A percentile compares a stretch with the other conserved stretches of the same genome.
These are phyloP conservation scores for Ericerus pela DNA, from an alignment of 1,140 invertebrate species.

Conservation along the genomic window DNA sequence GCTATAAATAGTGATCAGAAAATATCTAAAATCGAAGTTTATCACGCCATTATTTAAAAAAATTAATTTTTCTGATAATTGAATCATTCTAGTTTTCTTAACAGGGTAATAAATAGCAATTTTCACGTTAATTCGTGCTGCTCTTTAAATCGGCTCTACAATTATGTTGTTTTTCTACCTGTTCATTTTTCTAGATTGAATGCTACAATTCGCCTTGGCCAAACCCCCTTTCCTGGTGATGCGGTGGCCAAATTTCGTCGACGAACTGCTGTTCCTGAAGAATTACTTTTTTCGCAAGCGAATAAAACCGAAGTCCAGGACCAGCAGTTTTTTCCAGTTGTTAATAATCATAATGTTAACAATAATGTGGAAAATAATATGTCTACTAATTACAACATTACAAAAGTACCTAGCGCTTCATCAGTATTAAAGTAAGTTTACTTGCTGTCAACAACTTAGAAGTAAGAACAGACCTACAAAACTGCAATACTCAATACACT, in stretches of 20 bases:
- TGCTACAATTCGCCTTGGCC: neutral
- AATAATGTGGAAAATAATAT: neutral
- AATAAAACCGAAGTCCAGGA: neutral
- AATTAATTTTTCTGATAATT: too few relatives aligned
- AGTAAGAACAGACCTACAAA: too few relatives aligned
- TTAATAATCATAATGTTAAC: slow-evolving; percentile 4
- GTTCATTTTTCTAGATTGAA: neutral
- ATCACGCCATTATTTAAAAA: too few relatives aligned
- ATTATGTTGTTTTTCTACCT: too few relatives aligned
- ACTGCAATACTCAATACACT: too few relatives aligned
- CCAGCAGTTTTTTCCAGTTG: slow-evolving; percentile 1
- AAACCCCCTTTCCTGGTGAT: neutral
- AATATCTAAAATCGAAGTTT: too few relatives aligned
- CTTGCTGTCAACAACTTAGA: too few relatives aligned
- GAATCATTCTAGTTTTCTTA: too few relatives aligned
- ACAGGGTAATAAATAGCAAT: too few relatives aligned
- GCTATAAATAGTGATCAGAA: too few relatives aligned
- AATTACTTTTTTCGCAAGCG: slow-evolving; percentile 1
- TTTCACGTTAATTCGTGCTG: too few relatives aligned
- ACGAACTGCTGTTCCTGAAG: slow-evolving; percentile 5
- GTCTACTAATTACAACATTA: neutral
- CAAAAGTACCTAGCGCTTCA: slow-evolving; percentile 3
- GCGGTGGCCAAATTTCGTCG: neutral
- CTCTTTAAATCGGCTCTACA: too few relatives aligned
- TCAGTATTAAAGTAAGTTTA: slow-evolving; percentile 8